A percentile compares a stretch with the other conserved stretches of the same genome.
Conservation (phyloP, 2,113 vertebrate genomes). For the Spea bombifrons region DNA sequence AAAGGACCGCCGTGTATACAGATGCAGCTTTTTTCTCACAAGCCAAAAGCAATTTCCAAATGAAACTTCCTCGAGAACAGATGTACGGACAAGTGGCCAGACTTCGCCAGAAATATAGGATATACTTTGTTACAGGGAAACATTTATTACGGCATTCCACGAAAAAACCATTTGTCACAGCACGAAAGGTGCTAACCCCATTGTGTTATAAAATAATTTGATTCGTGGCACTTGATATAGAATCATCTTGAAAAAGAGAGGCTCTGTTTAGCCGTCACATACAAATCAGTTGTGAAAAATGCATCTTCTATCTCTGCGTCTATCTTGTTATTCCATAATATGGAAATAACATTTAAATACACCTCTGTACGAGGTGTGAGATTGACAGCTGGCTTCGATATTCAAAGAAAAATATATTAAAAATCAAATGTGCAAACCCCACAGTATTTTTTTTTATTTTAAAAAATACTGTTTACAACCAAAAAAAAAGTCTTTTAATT, state of each 20-base stretch:
- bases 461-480: neutral
- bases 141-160: constrained; percentile 49
- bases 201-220: constrained; percentile 57
- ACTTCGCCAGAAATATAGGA: constrained; percentile 22
- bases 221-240: constrained; percentile 54
- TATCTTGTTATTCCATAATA: constrained; percentile 9
- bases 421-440: neutral
- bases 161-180: constrained; percentile 35
- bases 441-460: too few relatives aligned
- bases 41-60: constrained; percentile 44
- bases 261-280: constrained; percentile 30
- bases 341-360: neutral
- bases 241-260: constrained; percentile 34
- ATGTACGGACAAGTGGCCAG: constrained; percentile 47
- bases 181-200: constrained; percentile 49
- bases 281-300: constrained; percentile 22
- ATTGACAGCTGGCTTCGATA: neutral
- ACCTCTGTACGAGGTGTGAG: neutral
- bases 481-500: too few relatives aligned
- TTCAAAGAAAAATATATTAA: neutral
- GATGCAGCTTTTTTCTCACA: too few relatives aligned
- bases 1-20: too few relatives aligned
- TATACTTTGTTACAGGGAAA: constrained; percentile 29
- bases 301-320: neutral
- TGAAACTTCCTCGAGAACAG: constrained; percentile 13